phyloP scores from a whole-genome alignment of 2,888 invertebrate species.

The Tortricodes alternella region DNA sequence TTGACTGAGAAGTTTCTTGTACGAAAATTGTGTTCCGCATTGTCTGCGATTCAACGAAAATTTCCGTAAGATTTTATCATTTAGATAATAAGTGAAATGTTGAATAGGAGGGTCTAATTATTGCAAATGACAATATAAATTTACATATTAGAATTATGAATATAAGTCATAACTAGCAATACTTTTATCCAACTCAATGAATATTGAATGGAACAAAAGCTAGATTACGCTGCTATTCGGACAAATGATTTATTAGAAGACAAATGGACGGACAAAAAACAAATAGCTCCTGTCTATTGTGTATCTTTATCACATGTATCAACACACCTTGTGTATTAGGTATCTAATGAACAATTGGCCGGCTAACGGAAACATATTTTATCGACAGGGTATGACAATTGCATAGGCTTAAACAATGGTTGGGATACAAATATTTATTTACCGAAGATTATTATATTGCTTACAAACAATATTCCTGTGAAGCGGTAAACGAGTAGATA shows the following conservation, averaged over 20 bases:
- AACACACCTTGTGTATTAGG: constrained; percentile 42
- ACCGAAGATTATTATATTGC: neutral
- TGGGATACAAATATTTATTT: neutral
- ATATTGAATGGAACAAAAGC: constrained; percentile 44
- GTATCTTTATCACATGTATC: constrained; percentile 62
- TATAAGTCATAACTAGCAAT: constrained; percentile 42
- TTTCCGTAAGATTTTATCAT: neutral
- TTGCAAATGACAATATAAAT: constrained; percentile 18
- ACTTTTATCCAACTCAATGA: constrained; percentile 52
- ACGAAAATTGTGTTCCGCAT: constrained; percentile 36
- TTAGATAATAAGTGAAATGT: constrained; percentile 11
- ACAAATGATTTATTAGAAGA: constrained; percentile 61
- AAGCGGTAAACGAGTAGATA: neutral
- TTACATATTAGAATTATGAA: constrained; percentile 36
- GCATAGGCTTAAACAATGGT: constrained; percentile 23
- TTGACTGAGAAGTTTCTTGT: constrained; percentile 30
- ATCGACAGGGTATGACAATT: constrained; percentile 27
- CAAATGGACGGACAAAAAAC: constrained; percentile 62
- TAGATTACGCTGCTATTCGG: constrained; percentile 43
- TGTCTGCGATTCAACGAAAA: constrained; percentile 27
- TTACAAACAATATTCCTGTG: constrained; percentile 4
- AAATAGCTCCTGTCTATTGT: constrained; percentile 61
- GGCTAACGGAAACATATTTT: constrained; percentile 29
- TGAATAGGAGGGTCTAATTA: neutral
- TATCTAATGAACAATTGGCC: constrained; percentile 35